phyloP scores from a whole-genome alignment of 2,113 vertebrate genomes.

The Caracal caracal region DNA sequence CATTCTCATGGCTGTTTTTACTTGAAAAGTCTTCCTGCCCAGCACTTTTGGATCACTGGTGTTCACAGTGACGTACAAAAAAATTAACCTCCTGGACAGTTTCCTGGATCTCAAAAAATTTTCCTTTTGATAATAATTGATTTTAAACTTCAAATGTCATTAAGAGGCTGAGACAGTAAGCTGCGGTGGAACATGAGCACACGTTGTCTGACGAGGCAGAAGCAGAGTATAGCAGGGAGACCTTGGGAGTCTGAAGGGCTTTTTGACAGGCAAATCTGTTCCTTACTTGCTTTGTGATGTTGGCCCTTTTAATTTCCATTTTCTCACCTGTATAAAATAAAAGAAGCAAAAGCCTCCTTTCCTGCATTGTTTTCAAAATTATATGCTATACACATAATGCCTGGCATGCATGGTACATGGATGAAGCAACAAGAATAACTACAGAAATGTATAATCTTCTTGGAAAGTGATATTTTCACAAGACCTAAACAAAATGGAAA shows the following conservation, averaged over 20 bases:
- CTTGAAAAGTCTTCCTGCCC: background rate
- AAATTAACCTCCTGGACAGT: background rate
- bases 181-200: background rate
- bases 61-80: background rate
- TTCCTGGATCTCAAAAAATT: background rate
- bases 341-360: background rate
- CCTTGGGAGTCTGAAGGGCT: background rate
- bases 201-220: background rate
- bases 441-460: background rate
- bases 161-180: background rate
- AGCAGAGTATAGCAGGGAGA: background rate
- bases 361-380: background rate
- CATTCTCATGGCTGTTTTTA: background rate
- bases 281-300: background rate
- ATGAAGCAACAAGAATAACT: background rate
- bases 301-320: background rate
- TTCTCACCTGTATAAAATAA: background rate
- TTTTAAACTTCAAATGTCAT: background rate
- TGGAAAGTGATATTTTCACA: background rate
- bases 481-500: constrained; percentile 5
- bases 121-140: background rate
- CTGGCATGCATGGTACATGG: background rate
- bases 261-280: background rate
- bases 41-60: background rate
- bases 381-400: background rate